Conservation (phyloP, 2,888 invertebrate species). For the Cheilosia pagana region DNA sequence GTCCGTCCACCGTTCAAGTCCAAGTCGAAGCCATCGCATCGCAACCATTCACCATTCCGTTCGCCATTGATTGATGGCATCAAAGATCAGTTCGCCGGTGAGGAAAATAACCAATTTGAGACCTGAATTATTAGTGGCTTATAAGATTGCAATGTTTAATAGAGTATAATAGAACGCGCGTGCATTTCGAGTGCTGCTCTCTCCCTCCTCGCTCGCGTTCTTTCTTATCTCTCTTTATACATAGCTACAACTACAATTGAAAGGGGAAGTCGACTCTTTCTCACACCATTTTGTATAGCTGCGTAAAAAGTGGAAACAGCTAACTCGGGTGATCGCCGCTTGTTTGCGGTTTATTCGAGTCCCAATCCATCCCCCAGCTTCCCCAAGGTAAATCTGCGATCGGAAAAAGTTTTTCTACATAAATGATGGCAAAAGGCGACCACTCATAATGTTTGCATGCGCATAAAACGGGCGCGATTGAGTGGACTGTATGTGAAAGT, state of each 20-base stretch:
- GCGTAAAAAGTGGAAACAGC: not conserved
- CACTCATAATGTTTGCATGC: slow-evolving; percentile 30
- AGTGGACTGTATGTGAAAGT: slow-evolving; percentile 57
- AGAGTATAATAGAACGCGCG: slow-evolving; percentile 48
- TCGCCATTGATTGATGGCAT: slow-evolving; percentile 50
- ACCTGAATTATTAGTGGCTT: slow-evolving; percentile 49
- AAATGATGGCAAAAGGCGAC: slow-evolving; percentile 37
- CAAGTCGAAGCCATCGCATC: slow-evolving; percentile 10
- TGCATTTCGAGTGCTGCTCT: slow-evolving; percentile 24
- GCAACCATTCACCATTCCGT: slow-evolving; percentile 13
- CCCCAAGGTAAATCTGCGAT: slow-evolving; percentile 38
- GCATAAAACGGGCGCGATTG: slow-evolving; percentile 51
- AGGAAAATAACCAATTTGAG: slow-evolving; percentile 35
- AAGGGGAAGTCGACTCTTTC: slow-evolving; percentile 44
- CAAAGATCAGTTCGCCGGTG: slow-evolving; percentile 43
- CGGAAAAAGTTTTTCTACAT: slow-evolving; percentile 32
- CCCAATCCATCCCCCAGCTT: slow-evolving; percentile 13
- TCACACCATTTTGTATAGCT: slow-evolving; percentile 36
- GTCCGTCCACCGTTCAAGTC: not conserved
- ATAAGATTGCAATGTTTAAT: slow-evolving; percentile 39
- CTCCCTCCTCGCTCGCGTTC: not conserved
- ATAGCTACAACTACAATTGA: slow-evolving; percentile 2
- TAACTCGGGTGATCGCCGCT: slow-evolving; percentile 9
- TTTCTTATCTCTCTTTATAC: not conserved
- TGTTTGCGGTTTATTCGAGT: slow-evolving; percentile 18